A percentile compares a stretch with the other conserved stretches of the same genome.
Evolutionary conservation across 2,113 vertebrate genomes (phyloP).

Genomic region (Cepphus grylle): DNA sequence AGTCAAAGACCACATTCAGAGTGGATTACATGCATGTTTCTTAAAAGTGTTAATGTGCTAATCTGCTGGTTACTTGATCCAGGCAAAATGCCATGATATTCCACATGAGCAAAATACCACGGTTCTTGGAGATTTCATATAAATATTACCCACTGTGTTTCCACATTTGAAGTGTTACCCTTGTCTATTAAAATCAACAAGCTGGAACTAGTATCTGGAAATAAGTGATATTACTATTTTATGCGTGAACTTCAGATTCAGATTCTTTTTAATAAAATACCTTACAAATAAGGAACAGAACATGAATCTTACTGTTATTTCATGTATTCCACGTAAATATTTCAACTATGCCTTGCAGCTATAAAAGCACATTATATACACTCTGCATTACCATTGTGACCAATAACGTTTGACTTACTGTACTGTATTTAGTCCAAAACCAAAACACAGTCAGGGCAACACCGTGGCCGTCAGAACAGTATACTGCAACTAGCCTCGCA

Average conservation of each 20-base stretch:
- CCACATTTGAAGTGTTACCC: constrained; percentile 73
- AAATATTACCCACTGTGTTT: constrained; percentile 89
- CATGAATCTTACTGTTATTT: constrained; percentile 42
- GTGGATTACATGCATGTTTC: constrained; percentile 77
- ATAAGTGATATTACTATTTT: constrained; percentile 57
- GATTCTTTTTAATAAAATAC: constrained; percentile 44
- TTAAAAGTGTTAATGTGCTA: constrained; percentile 93
- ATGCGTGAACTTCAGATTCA: constrained; percentile 66
- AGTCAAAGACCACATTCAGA: constrained; percentile 80
- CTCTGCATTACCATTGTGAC: constrained; percentile 47
- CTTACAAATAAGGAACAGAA: constrained; percentile 60
- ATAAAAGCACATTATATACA: constrained; percentile 53
- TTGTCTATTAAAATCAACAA: constrained; percentile 78
- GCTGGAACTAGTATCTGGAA: constrained; percentile 67
- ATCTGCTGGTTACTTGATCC: constrained; percentile 93
- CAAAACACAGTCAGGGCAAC: constrained; percentile 32
- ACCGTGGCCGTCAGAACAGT: background rate
- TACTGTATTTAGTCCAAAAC: constrained; percentile 45
- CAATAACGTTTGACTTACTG: constrained; percentile 57
- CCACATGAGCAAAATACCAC: constrained; percentile 76
- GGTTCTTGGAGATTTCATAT: constrained; percentile 77
- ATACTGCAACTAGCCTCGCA: background rate
- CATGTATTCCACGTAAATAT: constrained; percentile 56
- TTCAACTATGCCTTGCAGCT: constrained; percentile 53
- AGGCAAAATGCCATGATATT: constrained; percentile 85